These are phyloP conservation scores for Margaritifera margaritifera DNA, from an alignment of 2,888 invertebrate species.

Conservation along the genomic window DNA sequence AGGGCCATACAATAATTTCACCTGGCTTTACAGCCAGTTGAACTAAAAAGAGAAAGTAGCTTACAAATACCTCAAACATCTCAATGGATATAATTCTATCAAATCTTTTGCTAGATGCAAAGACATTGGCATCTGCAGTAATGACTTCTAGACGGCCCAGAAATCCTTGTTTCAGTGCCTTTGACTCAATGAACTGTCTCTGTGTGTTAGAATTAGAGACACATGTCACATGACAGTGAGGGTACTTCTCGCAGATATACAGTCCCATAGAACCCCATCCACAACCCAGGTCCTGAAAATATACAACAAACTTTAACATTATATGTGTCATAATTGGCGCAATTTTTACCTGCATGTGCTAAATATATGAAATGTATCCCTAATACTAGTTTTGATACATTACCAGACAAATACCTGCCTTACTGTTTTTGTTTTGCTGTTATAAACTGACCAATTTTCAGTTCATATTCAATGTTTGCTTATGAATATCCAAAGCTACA, in stretches of 20 bases:
- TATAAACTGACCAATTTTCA: too few species aligned
- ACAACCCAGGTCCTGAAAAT: constrained; percentile 61
- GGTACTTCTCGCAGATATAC: constrained; percentile 60
- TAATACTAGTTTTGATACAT: too few species aligned
- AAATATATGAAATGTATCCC: too few species aligned
- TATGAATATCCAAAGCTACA: too few species aligned
- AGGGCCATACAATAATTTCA: too few species aligned
- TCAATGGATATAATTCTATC: constrained; percentile 65
- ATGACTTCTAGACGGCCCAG: constrained; percentile 52
- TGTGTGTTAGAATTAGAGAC: constrained; percentile 67
- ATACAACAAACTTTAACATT: neutral
- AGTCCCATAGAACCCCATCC: constrained; percentile 66
- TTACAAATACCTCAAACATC: constrained; percentile 62
- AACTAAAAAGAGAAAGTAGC: neutral
- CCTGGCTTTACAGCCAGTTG: too few species aligned
- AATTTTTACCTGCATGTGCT: too few species aligned
- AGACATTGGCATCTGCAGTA: constrained; percentile 60
- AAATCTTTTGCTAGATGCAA: constrained; percentile 53
- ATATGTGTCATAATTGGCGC: too few species aligned
- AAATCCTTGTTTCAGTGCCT: constrained; percentile 45
- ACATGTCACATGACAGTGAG: constrained; percentile 60
- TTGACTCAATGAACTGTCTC: constrained; percentile 49
- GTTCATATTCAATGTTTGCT: too few species aligned
- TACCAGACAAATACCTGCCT: too few species aligned
- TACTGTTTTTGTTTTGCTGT: too few species aligned